Base-by-base conservation (phyloP, 2,113 vertebrate species). In the Hypanus sabinus region DNA sequence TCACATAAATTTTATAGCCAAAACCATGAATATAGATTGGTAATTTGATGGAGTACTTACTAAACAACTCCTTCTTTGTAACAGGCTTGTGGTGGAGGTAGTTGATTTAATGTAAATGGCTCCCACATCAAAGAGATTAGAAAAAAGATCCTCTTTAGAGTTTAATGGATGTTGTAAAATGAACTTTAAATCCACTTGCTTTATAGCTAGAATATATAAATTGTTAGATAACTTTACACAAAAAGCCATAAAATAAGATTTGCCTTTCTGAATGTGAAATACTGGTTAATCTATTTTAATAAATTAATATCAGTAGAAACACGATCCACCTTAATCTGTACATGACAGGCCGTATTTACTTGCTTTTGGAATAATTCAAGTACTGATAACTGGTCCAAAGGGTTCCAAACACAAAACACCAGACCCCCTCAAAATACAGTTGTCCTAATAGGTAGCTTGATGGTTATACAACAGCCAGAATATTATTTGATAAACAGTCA, bases 121-220 rank as follows among this genome's bases (percentile, higher is more conserved):
- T 36, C 60, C 85, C 16, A 65, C 85, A 65, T 90, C 60, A 90
- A 88, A 88, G 85, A 90, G 14, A 65, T 30, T n/a, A 12, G 7
- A 33, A 10, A 57, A 30, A n/a, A 87, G 27, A 60, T 60, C 30
- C 22, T 87, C 57, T 24, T 62, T 60, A 60, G 83, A 30, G 1
- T 90, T 90, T 90, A 90, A 65, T 65, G 60, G 85, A 33, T 90
- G 85, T 65, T 68, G 85, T 65, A 65, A 68, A 90, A 65, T 18
- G 14, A 65, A 9, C 85, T 65, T n/a, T 65, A 65, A 90, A 90
- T 33, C 6, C 10, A 33, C 85, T 65, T 90, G 62, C n/a, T 20
- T 9, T 18, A 60, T 11, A 87, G 55, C 55, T 87, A 30, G 60
- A 87, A 87, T 3, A 60, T 16, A 60, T 57, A 60, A 87, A 60